Base-by-base conservation (phyloP, 2,888 invertebrate genomes). In the Oscheius sp. region DNA sequence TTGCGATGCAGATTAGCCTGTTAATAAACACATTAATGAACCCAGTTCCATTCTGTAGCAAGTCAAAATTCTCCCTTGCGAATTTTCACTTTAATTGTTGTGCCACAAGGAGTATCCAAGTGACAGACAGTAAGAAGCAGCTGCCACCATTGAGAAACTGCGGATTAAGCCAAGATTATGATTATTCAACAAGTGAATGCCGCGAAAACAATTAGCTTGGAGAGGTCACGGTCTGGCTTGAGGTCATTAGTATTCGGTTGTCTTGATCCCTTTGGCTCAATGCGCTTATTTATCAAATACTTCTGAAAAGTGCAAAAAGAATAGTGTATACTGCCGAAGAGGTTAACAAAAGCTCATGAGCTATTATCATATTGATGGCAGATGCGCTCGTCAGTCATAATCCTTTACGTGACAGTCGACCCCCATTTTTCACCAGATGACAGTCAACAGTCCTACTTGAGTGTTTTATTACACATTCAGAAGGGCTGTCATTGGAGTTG, bases 341-440 rank as follows among this genome's bases (percentile, higher is more conserved):
- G 42, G 42, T 42, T 7, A 42, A 42, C 42, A 3, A 42, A 5
- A 42, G 3, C 42, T 60, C 35, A n/a, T 7, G 63, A 47, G 32
- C 29, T 10, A 13, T 63, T 48, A 21, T 63, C 63, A 62, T 13
- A 63, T n/a, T 47, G 21, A n/a, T 37, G 68, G 33, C 68, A 68
- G 68, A 68, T 68, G 68, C 35, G 59, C 55, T 68, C 68, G 68
- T 55, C 68, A 10, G 55, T 68, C 68, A 68, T 68, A 53, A 55
- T 68, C 55, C 68, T 55, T 68, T 33, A 35, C 13, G 55, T 29
- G 55, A 68, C 68, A 65, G 65, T 65, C 50, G 50, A 32, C 42
- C 33, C 33, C 53, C 68, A 68, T 68, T 68, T 68, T 68, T 68
- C 68, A 68, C 10, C 29, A 53, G n/a, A 21, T 66, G 53, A 13